Evolutionary conservation across 1,140 invertebrate genomes (phyloP), one percentile per base, ranked within the genome.

Genomic region (roundworm (Caenorhabditis elegans)): DNA sequence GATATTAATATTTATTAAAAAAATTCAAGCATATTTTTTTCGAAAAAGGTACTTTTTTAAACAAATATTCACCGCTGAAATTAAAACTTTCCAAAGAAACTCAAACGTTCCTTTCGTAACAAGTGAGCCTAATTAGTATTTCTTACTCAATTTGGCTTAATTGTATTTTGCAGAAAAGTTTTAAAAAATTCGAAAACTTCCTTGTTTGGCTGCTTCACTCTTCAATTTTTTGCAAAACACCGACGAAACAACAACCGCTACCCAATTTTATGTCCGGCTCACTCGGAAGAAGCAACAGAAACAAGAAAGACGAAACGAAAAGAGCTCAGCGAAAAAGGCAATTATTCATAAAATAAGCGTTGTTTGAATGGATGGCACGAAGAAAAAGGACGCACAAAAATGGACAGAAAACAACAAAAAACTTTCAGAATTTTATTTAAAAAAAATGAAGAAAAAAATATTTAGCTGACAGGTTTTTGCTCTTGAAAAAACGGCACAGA

Each of bases 271-370:
- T 26, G 15, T 36, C 22, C 65, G 13, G 19, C 22, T 77, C 46
- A 31, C 76, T 49, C 34, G 3, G 19, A 51, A 77, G 76, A 48
- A 77, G 76, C 19, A 49, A 28, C 46, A 76, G n/a, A 76, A 46
- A 26, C 2, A 15, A 26, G 24, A 13, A 47, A 77, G 26, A 47
- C 15, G 76, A 48, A 17, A 77, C 53, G n/a, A 39, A 39, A 70
- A 70, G 19, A 22, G 60, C 34, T 39, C 34, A 36, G 60, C 10
- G n/a, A 39, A 39, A 70, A 39, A 70, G 34, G 31, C 60, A 70
- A 70, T 39, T 70, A 70, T 70, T 70, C 60, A 70, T 39, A 70
- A 70, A 39, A 70, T 70, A 70, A 70, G 34, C 34, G 60, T 6
- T 24, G 15, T 70, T 70, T 70, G 60, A 70, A 70, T 70, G 34